Percentiles rank a stretch among this genome's conserved stretches.
Evolutionary conservation across 37 sponge, comb jelly and placozoan species (phyloP).

Genomic region (Lycopodina hypogea): DNA sequence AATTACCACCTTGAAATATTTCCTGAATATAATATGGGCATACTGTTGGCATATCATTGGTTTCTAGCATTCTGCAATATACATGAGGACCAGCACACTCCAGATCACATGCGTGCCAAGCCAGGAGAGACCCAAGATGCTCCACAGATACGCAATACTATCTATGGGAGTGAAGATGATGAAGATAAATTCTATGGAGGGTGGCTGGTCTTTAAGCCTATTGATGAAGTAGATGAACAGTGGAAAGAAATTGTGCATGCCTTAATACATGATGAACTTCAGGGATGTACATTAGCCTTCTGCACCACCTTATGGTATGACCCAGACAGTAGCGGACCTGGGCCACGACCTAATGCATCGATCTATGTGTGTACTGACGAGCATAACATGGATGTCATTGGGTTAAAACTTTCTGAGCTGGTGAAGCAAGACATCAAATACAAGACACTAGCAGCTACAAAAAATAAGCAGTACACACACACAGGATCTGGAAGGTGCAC

Average conservation of each 20-base stretch:
- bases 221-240: slow-evolving; percentile 12
- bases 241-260: slow-evolving; percentile 25
- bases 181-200: slow-evolving; percentile 27
- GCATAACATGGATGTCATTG: slow-evolving; percentile 50
- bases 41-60: too few species aligned
- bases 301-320: slow-evolving; percentile 23
- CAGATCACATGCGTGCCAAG: too few species aligned
- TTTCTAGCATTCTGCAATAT: too few species aligned
- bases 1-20: too few species aligned
- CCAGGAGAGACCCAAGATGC: neutral
- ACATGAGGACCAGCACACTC: too few species aligned
- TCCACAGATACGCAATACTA: neutral
- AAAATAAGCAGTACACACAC: slow-evolving; percentile 10
- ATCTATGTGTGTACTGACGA: slow-evolving; percentile 43
- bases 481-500: slow-evolving; percentile 22
- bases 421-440: slow-evolving; percentile 54
- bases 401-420: slow-evolving; percentile 41
- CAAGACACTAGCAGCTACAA: slow-evolving; percentile 56
- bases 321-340: slow-evolving; percentile 6
- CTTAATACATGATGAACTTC: slow-evolving; percentile 24
- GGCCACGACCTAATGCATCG: neutral
- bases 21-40: too few species aligned
- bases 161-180: neutral
- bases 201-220: slow-evolving; percentile 42
- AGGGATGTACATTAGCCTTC: slow-evolving; percentile 22